Evolutionary conservation across 2,888 invertebrate genomes (phyloP), one percentile per base, ranked within the genome.

Genomic region (Drosophila emarginata): DNA sequence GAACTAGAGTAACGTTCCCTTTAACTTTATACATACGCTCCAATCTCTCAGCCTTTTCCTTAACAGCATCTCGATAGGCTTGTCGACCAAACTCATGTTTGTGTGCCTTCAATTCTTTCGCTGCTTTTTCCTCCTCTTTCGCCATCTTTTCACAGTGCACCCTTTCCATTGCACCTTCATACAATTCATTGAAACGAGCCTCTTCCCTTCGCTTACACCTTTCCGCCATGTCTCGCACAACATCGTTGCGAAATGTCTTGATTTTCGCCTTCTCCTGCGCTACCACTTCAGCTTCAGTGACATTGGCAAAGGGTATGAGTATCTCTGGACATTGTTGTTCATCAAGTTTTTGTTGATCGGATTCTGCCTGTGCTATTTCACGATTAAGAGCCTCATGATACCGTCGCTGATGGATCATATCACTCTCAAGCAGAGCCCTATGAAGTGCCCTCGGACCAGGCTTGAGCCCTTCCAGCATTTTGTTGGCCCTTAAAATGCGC

Each of bases 401-500:
- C 0, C 59, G 26, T 1, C 79, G 75, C 21, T 80, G 87, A 11
- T 74, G 54, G 1, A 75, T 64, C 57, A 61, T 21, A n/a, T 85
- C 88, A 26, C 77, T 76, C 12, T 67, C 14, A 1, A 74, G 37
- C 4, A 86, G 54, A 0, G 84, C 84, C 45, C 61, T 52, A 9
- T 64, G 77, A 6, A 85, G 39, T 0, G 62, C 52, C 0, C 70
- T 60, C 0, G 73, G 72, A 9, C 84, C 84, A 0, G 84, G 84
- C 45, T 85, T 85, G 52, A 85, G 4, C 4, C 15, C 45, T 4
- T 74, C 39, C 26, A 87, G 3, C 11, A 85, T 59, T 0, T 15
- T 50, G 12, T 76, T 68, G 15, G 84, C 88, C 0, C 74, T 62
- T 11, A 79, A 32, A 0, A 85, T 74, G 2, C 84, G 70, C n/a